These are phyloP conservation scores for Mycalesis mineus DNA, from an alignment of 2,888 invertebrate species.

Conservation along the genomic window DNA sequence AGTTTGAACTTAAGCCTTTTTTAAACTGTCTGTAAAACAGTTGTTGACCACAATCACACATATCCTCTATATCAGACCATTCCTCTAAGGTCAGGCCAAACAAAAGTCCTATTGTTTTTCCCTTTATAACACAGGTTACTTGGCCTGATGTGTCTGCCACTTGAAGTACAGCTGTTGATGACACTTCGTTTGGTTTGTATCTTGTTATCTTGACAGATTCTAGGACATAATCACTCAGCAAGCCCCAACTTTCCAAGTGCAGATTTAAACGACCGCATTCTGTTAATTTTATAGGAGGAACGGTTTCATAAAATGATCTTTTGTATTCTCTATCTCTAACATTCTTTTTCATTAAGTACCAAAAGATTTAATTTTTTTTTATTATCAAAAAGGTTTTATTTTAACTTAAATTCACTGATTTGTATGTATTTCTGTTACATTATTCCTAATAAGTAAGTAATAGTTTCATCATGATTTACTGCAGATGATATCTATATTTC, in stretches of 20 bases:
- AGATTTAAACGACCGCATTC: constrained; percentile 51
- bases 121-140: constrained; percentile 58
- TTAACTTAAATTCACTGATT: neutral
- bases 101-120: constrained; percentile 49
- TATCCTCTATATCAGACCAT: constrained; percentile 59
- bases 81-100: constrained; percentile 55
- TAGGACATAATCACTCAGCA: constrained; percentile 59
- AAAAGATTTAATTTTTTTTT: neutral
- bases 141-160: constrained; percentile 59
- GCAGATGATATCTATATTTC: no score
- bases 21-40: constrained; percentile 69
- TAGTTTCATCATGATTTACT: no score
- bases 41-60: constrained; percentile 52
- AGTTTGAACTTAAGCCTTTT: constrained; percentile 54
- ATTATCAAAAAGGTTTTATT: no score
- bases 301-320: constrained; percentile 39
- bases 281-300: constrained; percentile 53
- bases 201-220: constrained; percentile 67
- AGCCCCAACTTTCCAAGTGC: constrained; percentile 53
- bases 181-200: constrained; percentile 37
- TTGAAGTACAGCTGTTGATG: constrained; percentile 57
- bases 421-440: neutral
- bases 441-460: no score
- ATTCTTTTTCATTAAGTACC: constrained; percentile 22
- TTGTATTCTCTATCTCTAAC: constrained; percentile 15